Evolutionary conservation across 1,140 invertebrate genomes (phyloP).

Genomic region (Bombus superbus): DNA sequence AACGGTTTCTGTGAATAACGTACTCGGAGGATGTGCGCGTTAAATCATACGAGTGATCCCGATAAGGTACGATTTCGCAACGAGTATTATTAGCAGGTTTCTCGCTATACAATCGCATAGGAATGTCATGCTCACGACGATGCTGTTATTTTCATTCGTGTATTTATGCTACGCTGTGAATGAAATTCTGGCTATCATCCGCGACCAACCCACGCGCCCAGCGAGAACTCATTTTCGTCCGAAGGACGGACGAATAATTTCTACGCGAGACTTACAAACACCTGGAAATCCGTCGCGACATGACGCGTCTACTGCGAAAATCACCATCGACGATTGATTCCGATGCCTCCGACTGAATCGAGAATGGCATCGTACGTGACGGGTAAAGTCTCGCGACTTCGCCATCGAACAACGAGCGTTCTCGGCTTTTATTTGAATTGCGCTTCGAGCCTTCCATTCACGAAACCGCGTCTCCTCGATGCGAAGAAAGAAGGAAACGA

Average conservation of each 20-base stretch:
- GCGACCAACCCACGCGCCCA: slow-evolving; percentile 38
- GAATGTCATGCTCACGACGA: background rate
- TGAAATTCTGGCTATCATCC: slow-evolving; percentile 58
- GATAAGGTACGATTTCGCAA: background rate
- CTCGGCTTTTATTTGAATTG: slow-evolving; percentile 48
- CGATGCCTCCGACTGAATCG: background rate
- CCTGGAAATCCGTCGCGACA: background rate
- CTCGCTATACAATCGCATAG: background rate
- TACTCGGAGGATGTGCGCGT: background rate
- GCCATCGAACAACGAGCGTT: slow-evolving; percentile 5
- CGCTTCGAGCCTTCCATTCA: slow-evolving; percentile 25
- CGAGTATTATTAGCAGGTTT: background rate
- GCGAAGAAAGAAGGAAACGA: background rate
- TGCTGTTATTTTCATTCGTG: background rate
- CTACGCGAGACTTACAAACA: background rate
- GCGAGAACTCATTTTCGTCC: slow-evolving; percentile 43
- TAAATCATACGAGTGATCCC: background rate
- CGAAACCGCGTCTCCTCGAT: slow-evolving; percentile 23
- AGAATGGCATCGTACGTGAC: background rate
- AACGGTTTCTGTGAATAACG: background rate
- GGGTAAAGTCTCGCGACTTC: background rate
- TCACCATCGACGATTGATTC: too few relatives aligned
- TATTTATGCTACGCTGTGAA: slow-evolving; percentile 47
- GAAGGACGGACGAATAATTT: slow-evolving; percentile 17
- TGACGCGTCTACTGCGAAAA: background rate